Evolutionary conservation across 2,113 vertebrate species (phyloP).

Genomic region (Picathartes gymnocephalus): DNA sequence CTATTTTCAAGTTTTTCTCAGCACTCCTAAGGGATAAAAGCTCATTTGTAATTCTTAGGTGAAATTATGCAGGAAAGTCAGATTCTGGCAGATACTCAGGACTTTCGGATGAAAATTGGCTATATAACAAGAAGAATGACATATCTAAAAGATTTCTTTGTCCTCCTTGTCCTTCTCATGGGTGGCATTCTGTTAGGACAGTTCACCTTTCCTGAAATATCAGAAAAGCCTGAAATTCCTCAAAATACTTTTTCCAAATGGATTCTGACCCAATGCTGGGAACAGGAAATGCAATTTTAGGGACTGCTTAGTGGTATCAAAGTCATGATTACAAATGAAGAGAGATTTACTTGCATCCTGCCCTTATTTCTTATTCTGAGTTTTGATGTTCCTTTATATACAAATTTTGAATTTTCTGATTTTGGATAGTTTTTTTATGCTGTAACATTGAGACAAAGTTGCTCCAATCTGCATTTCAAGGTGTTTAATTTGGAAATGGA

Average conservation of each 20-base stretch:
- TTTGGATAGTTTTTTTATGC: neutral
- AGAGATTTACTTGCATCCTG: neutral
- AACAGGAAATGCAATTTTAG: neutral
- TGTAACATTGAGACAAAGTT: neutral
- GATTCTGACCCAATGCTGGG: neutral
- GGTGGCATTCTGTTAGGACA: neutral
- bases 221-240: neutral
- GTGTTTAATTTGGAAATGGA: neutral
- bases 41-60: neutral
- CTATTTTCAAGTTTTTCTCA: neutral
- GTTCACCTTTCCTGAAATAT: neutral
- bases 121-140: neutral
- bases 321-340: neutral
- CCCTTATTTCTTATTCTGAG: neutral
- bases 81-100: neutral
- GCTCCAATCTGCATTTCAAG: neutral
- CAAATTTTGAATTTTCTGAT: neutral
- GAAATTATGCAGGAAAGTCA: neutral
- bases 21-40: neutral
- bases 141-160: neutral
- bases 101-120: neutral
- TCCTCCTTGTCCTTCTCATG: neutral
- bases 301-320: neutral
- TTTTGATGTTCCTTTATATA: neutral
- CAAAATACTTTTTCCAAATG: neutral